Evolutionary conservation across 2,888 invertebrate species (phyloP), one percentile per base, ranked within the genome.

Genomic region (Meganola albula): DNA sequence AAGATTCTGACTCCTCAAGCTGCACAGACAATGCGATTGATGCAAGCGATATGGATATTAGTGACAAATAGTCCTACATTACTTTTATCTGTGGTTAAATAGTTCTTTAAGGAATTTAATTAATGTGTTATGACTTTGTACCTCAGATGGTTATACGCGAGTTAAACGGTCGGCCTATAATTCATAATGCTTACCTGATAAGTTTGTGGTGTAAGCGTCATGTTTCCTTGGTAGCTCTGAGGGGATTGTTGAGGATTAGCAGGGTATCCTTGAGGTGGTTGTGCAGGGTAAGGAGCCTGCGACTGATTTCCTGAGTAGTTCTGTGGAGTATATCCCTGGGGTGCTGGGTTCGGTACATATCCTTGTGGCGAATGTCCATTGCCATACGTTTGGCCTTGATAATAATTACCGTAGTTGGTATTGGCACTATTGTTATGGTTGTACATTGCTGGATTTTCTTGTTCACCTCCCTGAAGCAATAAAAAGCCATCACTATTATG

Each of bases 311-410:
- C 74, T 0, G 74, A 54, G 42, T 78, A 85, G 30, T 51, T 74
- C 49, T 83, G 83, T 8, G 84, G 83, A 1, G 80, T 64, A 48
- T 78, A 85, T 1, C 80, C 79, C 48, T 84, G 80, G 9, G 85
- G 76, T 2, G 79, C 62, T 12, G 72, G 53, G 29, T 70, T 79
- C 14, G 76, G 60, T 4, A 70, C 79, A 62, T 78, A 86, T 6
- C 71, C 74, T 52, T 85, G 84, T 4, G 84, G 86, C 1, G 84
- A 75, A 48, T 83, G 85, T 8, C 84, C 86, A 61, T 82, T 82
- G 12, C 83, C 85, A 62, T 83, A 87, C 21, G 67, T 51, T 50
- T 84, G 84, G 1, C 85, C 83, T 61, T 83, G 83, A 43, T 85
- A 85, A 43, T 84, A 85, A 51, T 79, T 83, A 12, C 82, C 78